phyloP scores from a whole-genome alignment of 1,140 invertebrate species.

The Zaprionus inermis region DNA sequence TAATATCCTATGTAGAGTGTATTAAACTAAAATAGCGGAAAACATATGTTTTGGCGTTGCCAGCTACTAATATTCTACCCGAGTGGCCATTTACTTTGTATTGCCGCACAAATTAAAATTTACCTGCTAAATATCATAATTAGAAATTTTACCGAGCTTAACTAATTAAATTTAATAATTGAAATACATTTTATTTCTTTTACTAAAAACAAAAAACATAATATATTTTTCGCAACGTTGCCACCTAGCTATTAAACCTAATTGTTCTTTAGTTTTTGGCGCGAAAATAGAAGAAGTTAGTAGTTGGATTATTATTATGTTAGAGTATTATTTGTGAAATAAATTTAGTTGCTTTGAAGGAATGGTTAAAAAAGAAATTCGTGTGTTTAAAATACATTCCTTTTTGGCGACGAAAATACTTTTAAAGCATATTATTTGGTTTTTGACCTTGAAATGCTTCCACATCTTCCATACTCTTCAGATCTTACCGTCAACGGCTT shows the following conservation, averaged over 20 bases:
- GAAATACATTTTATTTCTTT: not conserved
- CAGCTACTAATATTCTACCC: not conserved
- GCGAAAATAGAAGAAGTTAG: too few species aligned
- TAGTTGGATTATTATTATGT: too few species aligned
- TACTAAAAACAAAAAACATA: not conserved
- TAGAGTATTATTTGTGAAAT: too few species aligned
- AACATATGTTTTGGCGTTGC: conserved; percentile 34
- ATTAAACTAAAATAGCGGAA: conserved; percentile 2
- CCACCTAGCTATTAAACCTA: not conserved
- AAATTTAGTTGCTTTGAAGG: too few species aligned
- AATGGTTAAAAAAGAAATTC: too few species aligned
- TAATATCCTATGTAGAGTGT: conserved; percentile 17
- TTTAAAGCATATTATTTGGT: not conserved
- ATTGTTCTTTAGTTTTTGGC: not conserved
- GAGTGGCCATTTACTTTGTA: not conserved
- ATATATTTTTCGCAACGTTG: not conserved
- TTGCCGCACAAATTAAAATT: not conserved
- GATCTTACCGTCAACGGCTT: too few species aligned
- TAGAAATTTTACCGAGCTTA: not conserved
- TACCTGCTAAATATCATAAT: too few species aligned
- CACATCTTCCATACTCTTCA: too few species aligned
- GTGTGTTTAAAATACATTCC: too few species aligned
- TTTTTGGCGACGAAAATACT: too few species aligned
- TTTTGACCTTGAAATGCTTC: too few species aligned
- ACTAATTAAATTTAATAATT: not conserved